Conservation (phyloP, 2,888 invertebrate species). For the Alloscopus bannaensis region DNA sequence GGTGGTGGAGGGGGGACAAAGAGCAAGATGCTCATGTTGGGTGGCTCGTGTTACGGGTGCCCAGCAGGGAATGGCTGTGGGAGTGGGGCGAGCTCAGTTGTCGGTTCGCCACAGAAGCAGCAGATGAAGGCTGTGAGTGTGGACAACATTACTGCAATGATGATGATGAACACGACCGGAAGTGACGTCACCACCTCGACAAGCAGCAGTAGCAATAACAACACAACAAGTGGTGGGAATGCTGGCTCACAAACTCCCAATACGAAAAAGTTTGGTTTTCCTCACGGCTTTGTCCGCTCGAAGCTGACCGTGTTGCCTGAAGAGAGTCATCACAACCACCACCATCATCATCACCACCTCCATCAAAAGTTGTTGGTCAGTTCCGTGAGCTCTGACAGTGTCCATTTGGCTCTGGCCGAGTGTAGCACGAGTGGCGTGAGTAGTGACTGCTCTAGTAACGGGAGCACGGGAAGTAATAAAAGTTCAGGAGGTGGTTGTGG, state of each 20-base stretch:
- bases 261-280: conserved; percentile 79
- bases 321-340: conserved; percentile 77
- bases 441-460: conserved; percentile 48
- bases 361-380: conserved; percentile 64
- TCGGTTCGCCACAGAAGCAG: conserved; percentile 73
- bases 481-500: background rate
- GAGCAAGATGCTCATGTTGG: conserved; percentile 61
- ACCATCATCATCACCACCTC: conserved; percentile 38
- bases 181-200: conserved; percentile 41
- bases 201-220: conserved; percentile 28
- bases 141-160: conserved; percentile 80
- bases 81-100: conserved; percentile 42
- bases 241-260: background rate
- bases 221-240: conserved; percentile 12
- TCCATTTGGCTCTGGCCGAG: conserved; percentile 65
- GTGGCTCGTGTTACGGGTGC: conserved; percentile 59
- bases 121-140: conserved; percentile 83
- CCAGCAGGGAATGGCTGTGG: conserved; percentile 28
- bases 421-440: conserved; percentile 39
- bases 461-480: conserved; percentile 21
- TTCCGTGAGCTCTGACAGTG: conserved; percentile 69
- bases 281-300: conserved; percentile 86
- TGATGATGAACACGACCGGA: conserved; percentile 52
- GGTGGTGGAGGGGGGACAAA: conserved; percentile 10
- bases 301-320: conserved; percentile 86